Base-by-base conservation (phyloP, 2,113 vertebrate species). In the Meriones unguiculatus region DNA sequence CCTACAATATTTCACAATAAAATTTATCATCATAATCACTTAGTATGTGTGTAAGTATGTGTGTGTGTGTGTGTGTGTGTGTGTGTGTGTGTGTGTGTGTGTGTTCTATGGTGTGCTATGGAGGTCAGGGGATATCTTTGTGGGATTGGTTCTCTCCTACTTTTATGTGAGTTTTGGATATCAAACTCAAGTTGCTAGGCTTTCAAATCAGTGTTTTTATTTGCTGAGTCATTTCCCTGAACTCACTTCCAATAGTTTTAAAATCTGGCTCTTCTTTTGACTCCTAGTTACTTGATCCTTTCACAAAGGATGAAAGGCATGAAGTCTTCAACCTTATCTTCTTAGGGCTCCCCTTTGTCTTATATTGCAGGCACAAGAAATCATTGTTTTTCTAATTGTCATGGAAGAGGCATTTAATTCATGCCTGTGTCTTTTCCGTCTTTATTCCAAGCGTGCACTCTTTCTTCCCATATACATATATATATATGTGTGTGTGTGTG, bases 401-500 rank as follows among this genome's bases (percentile, higher is more conserved):
- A 8, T 65, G 25, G 59, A 30, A 85, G n/a, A 41, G 59, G 11
- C n/a, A 88, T 73, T 70, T 88, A 38, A 73, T 57, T 88, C 57
- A 77, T 89, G 87, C 38, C 54, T 20, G 14, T 76, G 18, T 25
- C 72, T 89, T 76, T 38, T 38, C 24, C 8, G 28, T 28, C 35
- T 73, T 57, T 41, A 24, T 59, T 46, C n/a, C n/a, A 30, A 89
- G 4, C 5, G 0, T 59, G 50, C n/a, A 30, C 24, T 57, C 8
- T 88, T 70, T 73, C 50, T 73, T 59, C n/a, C 54, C 87, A 32
- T 72, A 87, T 41, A 75, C n/a, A 62, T 41, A 54, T 75, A 5
- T 35, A 4, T 38, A 0, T 13, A 35, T 22, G 1, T 11, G 24
- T 2, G 6, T 46, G 7, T 28, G 4, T 57, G 52, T 6, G 17